Evolutionary conservation across 2,888 invertebrate genomes (phyloP).

Genomic region (Lacanobia wlatinum): DNA sequence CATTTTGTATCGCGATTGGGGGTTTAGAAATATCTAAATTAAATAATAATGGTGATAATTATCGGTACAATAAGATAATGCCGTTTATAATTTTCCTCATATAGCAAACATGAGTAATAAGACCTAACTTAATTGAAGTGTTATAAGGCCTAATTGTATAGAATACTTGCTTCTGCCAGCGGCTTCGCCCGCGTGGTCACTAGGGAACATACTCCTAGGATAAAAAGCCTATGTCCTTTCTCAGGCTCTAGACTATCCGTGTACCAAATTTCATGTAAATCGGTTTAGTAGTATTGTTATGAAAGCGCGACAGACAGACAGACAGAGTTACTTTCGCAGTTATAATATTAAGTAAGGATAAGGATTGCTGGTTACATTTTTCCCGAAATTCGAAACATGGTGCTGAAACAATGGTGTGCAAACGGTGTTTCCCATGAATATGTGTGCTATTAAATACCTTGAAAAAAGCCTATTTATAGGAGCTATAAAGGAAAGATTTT

Average conservation of each 20-base stretch:
- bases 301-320: too few relatives aligned
- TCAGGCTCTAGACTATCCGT: too few relatives aligned
- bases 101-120: neutral
- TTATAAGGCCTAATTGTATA: neutral
- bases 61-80: slow-evolving; percentile 15
- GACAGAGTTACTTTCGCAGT: too few relatives aligned
- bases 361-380: neutral
- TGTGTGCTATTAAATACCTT: neutral
- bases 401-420: neutral
- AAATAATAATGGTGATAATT: slow-evolving; percentile 1
- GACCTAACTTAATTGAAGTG: too few relatives aligned
- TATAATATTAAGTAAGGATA: too few relatives aligned
- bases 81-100: slow-evolving; percentile 12
- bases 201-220: too few relatives aligned
- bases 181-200: too few relatives aligned
- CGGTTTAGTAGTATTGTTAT: too few relatives aligned
- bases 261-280: too few relatives aligned
- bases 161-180: too few relatives aligned
- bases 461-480: neutral
- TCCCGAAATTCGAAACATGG: neutral
- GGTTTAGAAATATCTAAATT: slow-evolving; percentile 12
- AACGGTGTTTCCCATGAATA: neutral
- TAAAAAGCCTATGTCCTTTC: too few relatives aligned
- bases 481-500: too few relatives aligned
- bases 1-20: slow-evolving; percentile 37